Evolutionary conservation across 2,113 vertebrate genomes (phyloP), one percentile per base, ranked within the genome.

Genomic region (Lamprotornis superbus): DNA sequence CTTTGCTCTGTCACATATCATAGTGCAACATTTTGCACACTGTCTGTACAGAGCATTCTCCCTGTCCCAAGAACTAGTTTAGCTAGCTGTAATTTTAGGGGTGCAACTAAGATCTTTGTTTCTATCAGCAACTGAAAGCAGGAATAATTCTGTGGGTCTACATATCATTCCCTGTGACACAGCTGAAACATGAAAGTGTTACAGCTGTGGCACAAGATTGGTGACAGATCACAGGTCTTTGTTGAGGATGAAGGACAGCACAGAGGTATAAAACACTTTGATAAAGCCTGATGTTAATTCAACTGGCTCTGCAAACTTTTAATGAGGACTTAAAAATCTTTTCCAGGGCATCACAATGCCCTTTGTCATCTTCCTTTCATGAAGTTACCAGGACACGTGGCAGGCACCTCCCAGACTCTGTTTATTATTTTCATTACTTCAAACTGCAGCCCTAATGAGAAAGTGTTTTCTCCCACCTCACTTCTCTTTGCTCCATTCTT

Each of bases 281-380:
- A 14, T 63, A 59, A 67, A 86, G 35, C 39, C 39, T 75, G 13
- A 75, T 52, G 5, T 22, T 71, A 83, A 82, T 59, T 83, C 67
- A 64, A 21, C 75, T 4, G 1, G 47, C 8, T 56, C 80, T n/a
- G 27, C 23, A 39, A 87, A 80, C 23, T 65, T 91, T 80, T 80
- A 94, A 93, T 3, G 37, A 67, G 50, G 53, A 93, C 74, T 92
- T 89, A 23, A 93, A 71, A 71, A 35, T 90, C 37, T 95, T 94
- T 96, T 70, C 79, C 53, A 91, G 35, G 40, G 31, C 18, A 16
- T 50, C 74, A 69, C 61, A 69, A 91, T 17, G 63, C 59, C 82
- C 17, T 30, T 64, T 52, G 40, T 37, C 61, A 37, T 74, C 60
- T 75, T 84, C 81, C 76, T 94, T 95, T 83, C 82, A 42, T 17